Percentiles rank a stretch among this genome's conserved stretches.
These are phyloP conservation scores for Melanaphis sacchari DNA, from an alignment of 1,140 invertebrate species.

Conservation along the genomic window DNA sequence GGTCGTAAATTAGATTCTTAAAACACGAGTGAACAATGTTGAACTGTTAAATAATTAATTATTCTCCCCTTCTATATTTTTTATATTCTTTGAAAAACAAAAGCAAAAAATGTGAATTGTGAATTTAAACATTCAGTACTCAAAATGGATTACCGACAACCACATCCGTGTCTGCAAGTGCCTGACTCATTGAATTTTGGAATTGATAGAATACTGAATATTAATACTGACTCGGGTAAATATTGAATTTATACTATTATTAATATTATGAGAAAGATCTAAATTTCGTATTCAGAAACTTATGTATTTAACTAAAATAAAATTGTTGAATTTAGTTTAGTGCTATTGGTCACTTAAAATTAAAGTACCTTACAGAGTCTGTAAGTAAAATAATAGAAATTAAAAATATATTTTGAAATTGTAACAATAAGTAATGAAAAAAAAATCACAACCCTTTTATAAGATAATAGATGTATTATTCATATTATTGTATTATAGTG, in stretches of 20 bases:
- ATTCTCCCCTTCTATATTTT: constrained; percentile 13
- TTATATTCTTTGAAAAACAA: neutral
- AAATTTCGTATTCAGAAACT: neutral
- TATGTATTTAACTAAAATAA: neutral
- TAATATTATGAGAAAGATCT: neutral
- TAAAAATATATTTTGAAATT: neutral
- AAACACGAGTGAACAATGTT: neutral
- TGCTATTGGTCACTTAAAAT: neutral
- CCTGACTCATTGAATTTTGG: constrained; percentile 10
- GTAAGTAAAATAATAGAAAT: neutral
- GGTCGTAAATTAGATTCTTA: constrained; percentile 25
- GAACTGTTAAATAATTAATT: constrained; percentile 28
- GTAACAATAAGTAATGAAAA: neutral
- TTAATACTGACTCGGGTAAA: neutral
- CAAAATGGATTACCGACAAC: neutral
- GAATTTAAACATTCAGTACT: constrained; percentile 29
- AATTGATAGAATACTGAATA: constrained; percentile 45
- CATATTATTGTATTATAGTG: no score
- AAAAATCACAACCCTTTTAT: neutral
- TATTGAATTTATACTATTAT: neutral
- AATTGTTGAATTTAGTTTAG: neutral
- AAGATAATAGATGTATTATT: no score
- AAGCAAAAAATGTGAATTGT: neutral
- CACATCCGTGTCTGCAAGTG: neutral
- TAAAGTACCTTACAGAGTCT: neutral